Percentiles rank a stretch among this genome's conserved stretches.
Conservation (phyloP, 2,888 invertebrate genomes). For the Epinotia brunnichana region DNA sequence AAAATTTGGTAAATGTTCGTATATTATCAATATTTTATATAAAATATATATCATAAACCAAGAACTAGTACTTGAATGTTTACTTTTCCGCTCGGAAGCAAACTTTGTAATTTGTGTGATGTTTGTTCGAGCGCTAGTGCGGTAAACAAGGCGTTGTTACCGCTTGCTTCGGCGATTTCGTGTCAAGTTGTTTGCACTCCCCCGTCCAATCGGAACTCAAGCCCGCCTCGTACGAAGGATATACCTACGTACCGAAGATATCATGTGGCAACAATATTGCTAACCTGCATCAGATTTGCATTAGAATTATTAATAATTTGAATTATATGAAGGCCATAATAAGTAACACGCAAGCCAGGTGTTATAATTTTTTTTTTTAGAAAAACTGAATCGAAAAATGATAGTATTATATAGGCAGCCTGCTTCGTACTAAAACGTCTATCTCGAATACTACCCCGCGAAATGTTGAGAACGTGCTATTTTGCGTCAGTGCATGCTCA, state of each 20-base stretch:
- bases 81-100: constrained; percentile 42
- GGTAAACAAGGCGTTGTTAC: constrained; percentile 54
- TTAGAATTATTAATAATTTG: neutral
- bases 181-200: constrained; percentile 55
- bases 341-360: neutral
- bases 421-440: too few species aligned
- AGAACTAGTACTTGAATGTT: constrained; percentile 1
- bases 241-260: constrained; percentile 35
- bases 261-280: neutral
- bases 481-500: too few species aligned
- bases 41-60: neutral
- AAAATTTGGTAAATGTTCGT: too few species aligned
- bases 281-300: neutral
- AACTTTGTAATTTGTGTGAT: constrained; percentile 59
- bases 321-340: neutral
- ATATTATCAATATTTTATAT: neutral
- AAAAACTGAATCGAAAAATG: neutral
- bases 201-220: constrained; percentile 50
- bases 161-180: constrained; percentile 52
- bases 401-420: too few species aligned
- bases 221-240: constrained; percentile 31
- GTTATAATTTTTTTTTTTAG: neutral
- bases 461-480: too few species aligned
- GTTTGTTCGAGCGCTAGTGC: constrained; percentile 57
- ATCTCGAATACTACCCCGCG: too few species aligned